Conservation (phyloP, 2,888 invertebrate genomes). For the Agrilus cyanescens region DNA sequence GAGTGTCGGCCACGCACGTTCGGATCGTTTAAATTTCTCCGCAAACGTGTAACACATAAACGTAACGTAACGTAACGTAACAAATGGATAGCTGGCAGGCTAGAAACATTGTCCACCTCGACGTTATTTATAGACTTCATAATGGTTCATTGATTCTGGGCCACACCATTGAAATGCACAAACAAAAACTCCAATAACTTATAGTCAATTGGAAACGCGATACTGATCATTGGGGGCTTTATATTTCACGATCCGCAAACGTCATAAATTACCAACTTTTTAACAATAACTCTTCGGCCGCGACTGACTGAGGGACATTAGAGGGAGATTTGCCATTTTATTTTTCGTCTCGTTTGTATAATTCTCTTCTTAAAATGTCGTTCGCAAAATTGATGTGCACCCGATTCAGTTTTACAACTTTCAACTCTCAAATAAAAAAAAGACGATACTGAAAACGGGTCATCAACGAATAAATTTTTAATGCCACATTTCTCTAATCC, state of each 20-base stretch:
- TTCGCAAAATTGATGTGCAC: too few relatives aligned
- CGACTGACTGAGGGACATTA: conserved; percentile 16
- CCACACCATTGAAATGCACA: conserved; percentile 31
- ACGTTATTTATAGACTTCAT: conserved; percentile 34
- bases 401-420: too few relatives aligned
- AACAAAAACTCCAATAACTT: conserved; percentile 30
- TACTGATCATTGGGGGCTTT: conserved; percentile 24
- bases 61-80: background rate
- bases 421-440: too few relatives aligned
- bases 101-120: conserved; percentile 22
- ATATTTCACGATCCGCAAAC: conserved; percentile 22
- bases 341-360: too few relatives aligned
- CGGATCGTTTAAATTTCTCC: too few relatives aligned
- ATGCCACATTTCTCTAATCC: too few relatives aligned
- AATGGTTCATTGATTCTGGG: conserved; percentile 34
- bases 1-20: conserved; percentile 3
- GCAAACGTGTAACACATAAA: background rate
- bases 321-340: too few relatives aligned
- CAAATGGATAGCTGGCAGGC: conserved; percentile 2
- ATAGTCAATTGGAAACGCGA: conserved; percentile 26
- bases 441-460: too few relatives aligned
- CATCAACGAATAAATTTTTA: too few relatives aligned
- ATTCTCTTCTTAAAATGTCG: too few relatives aligned
- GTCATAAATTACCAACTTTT: conserved; percentile 25
- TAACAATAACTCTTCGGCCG: conserved; percentile 25